These are phyloP conservation scores for Paedocypris sp. DNA, from an alignment of 2,113 vertebrate genomes.

Conservation along the genomic window DNA sequence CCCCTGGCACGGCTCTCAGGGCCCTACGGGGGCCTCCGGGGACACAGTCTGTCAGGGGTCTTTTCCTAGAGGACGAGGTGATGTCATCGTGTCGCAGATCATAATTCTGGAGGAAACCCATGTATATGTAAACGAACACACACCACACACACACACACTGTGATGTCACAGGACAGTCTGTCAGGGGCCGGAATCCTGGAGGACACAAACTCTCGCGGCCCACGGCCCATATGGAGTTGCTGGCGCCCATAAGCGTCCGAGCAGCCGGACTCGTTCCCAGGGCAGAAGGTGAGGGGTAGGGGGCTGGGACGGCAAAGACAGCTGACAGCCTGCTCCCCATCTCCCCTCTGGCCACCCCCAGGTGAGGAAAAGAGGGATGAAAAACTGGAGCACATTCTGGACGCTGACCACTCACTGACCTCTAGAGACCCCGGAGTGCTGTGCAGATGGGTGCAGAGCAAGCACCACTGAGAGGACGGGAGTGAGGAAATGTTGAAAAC, in stretches of 20 bases:
- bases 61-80: constrained; percentile 25
- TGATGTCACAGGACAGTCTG: constrained; percentile 28
- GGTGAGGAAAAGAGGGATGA: constrained; percentile 23
- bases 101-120: constrained; percentile 22
- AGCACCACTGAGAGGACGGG: background rate
- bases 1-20: constrained; percentile 20
- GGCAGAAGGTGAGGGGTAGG: constrained; percentile 65
- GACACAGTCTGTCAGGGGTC: constrained; percentile 30
- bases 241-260: constrained; percentile 62
- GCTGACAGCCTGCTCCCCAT: constrained; percentile 43
- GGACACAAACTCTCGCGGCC: constrained; percentile 38
- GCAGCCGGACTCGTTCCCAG: constrained; percentile 62
- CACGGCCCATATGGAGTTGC: constrained; percentile 64
- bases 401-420: constrained; percentile 15
- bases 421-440: constrained; percentile 13
- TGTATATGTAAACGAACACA: background rate
- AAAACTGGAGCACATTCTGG: constrained; percentile 15
- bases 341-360: constrained; percentile 21
- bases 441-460: constrained; percentile 11
- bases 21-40: constrained; percentile 27
- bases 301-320: constrained; percentile 48
- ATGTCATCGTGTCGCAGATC: constrained; percentile 17
- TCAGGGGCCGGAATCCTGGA: constrained; percentile 31
- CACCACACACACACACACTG: constrained; percentile 21
- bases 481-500: background rate